phyloP scores from a whole-genome alignment of 23 tunicate species.

The Ascidia mentula region DNA sequence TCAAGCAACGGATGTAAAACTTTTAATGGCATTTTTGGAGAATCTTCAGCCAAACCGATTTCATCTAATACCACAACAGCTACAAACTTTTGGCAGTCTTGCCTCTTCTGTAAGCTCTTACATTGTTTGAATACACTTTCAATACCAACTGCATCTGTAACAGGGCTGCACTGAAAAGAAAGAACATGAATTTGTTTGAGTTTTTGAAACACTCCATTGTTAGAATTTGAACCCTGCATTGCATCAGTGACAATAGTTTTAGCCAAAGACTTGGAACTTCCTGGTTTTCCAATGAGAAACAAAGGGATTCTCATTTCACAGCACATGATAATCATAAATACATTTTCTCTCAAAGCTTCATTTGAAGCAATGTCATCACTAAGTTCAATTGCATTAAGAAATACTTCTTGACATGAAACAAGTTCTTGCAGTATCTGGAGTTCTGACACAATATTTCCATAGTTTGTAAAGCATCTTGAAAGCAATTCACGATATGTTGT shows the following conservation, averaged over 20 bases:
- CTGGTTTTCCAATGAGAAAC: conserved; percentile 81
- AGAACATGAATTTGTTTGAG: conserved; percentile 69
- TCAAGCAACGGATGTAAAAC: conserved; percentile 80
- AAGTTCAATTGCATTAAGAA: conserved; percentile 25
- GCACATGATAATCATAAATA: conserved; percentile 79
- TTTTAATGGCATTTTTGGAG: conserved; percentile 79
- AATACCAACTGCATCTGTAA: conserved; percentile 73
- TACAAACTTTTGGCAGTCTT: conserved; percentile 39
- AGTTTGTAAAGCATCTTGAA: not conserved
- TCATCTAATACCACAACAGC: conserved; percentile 80
- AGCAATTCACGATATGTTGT: conserved; percentile 24
- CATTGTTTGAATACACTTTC: conserved; percentile 61
- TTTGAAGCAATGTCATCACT: conserved; percentile 72
- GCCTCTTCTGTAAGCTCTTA: conserved; percentile 41
- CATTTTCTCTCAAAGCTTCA: conserved; percentile 78
- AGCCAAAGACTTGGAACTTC: conserved; percentile 88
- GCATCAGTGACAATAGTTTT: conserved; percentile 70
- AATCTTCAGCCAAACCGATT: conserved; percentile 81
- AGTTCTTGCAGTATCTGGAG: conserved; percentile 32
- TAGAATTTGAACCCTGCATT: conserved; percentile 64
- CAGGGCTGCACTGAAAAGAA: conserved; percentile 81
- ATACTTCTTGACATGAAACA: conserved; percentile 48
- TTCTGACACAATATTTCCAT: not conserved
- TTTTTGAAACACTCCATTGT: conserved; percentile 33
- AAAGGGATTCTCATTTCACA: conserved; percentile 77